Evolutionary conservation across 2,888 invertebrate genomes (phyloP), one percentile per base, ranked within the genome.

Genomic region (Drosophila phalerata): DNA sequence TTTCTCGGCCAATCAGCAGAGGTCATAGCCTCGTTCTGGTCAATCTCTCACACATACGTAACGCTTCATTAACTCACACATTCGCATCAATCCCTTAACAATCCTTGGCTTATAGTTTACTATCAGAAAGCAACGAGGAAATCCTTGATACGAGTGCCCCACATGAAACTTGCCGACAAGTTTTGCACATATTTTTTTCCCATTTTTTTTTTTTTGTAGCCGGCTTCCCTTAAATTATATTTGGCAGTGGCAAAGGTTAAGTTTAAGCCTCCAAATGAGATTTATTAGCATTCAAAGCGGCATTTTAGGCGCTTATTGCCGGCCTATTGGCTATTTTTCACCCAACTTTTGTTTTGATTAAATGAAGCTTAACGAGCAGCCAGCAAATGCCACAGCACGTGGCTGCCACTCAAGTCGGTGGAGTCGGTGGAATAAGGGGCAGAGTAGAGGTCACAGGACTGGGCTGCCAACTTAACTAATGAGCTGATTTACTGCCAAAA

Each of bases 211-310:
- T 38, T 34, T 37, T 48, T 25, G 53, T 13, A 19, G 10, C 40
- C n/a, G 67, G 51, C 45, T 32, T 51, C 65, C 67, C 69, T 71
- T 77, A 77, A 85, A 81, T 85, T 87, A 87, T 85, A 69, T 69
- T 70, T 68, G 62, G 68, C 55, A 53, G 63, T 42, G 64, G 75
- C 77, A 88, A 80, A 79, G 88, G 88, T 87, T 74, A 80, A 73
- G 63, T 69, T 67, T 61, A 76, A 79, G 82, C 85, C 73, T 52
- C 65, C 72, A 78, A 78, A 89, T 77, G 76, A 89, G 90, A 90
- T 90, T 90, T 90, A 91, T 90, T 90, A 90, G 83, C 90, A 90
- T 90, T 90, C 90, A 88, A 85, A 85, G 88, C 80, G 83, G 81
- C 88, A 79, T 80, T 81, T 83, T 83, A 76, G 86, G 76, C 71